A percentile compares a stretch with the other conserved stretches of the same genome.
Evolutionary conservation across 1,140 invertebrate species (phyloP).

Genomic region (Brachionus manjavacas): DNA sequence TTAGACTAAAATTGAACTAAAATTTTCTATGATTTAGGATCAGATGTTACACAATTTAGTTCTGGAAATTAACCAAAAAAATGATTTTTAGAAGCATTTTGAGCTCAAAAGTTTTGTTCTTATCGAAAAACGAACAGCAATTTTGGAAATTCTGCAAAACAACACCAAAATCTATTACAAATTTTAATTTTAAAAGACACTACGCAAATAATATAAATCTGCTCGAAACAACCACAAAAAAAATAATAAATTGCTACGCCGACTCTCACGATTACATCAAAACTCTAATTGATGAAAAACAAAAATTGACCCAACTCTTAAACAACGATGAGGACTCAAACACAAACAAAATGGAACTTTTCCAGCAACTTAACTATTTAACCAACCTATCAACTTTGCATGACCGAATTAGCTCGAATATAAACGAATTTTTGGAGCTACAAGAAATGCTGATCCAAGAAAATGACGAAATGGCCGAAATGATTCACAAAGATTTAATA

Average conservation of each 20-base stretch:
- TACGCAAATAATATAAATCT: neutral
- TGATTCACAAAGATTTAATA: slow-evolving; percentile 1
- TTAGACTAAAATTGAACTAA: neutral
- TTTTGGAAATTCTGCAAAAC: neutral
- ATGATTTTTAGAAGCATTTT: neutral
- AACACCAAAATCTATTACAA: neutral
- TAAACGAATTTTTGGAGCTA: neutral
- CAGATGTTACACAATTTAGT: neutral
- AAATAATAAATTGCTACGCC: neutral
- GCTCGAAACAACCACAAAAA: slow-evolving; percentile 28
- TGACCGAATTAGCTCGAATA: neutral
- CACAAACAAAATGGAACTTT: neutral
- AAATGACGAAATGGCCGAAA: slow-evolving; percentile 1
- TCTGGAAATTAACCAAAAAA: neutral
- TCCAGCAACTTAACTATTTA: slow-evolving; percentile 10
- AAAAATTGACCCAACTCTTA: neutral
- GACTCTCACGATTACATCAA: slow-evolving; percentile 11
- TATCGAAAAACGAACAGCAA: neutral
- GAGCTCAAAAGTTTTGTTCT: neutral
- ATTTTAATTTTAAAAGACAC: neutral
- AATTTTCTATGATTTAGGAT: neutral
- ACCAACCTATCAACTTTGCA: neutral
- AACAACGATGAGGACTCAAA: neutral
- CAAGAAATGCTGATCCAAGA: neutral
- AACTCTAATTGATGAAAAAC: neutral